Percentiles rank a stretch among this genome's conserved stretches.
These are phyloP conservation scores for Rhinopomastus cyanomelas DNA, from an alignment of 2,113 vertebrate species.

Conservation along the genomic window DNA sequence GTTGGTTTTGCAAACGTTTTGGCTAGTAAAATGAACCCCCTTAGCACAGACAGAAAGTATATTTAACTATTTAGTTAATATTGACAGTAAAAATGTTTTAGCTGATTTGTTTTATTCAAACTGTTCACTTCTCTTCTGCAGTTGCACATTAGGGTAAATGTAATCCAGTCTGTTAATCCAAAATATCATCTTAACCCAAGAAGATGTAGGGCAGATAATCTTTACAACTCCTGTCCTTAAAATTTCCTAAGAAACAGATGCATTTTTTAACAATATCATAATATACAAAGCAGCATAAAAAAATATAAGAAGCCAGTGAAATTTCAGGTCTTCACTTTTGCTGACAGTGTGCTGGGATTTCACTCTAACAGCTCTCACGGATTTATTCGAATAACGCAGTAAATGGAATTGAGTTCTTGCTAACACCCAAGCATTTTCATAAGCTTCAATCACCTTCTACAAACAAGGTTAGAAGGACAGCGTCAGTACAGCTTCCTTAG, in stretches of 20 bases:
- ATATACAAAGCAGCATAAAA: not conserved
- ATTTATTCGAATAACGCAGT: conserved; percentile 6
- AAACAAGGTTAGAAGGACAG: not conserved
- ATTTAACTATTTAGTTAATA: not conserved
- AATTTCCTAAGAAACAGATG: not conserved
- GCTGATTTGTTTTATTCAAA: not conserved
- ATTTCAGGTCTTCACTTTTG: not conserved
- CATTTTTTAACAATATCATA: not conserved
- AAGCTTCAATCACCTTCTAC: not conserved
- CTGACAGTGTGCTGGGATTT: not conserved
- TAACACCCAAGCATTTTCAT: not conserved
- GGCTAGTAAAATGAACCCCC: not conserved
- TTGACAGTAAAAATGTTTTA: not conserved
- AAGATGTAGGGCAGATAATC: not conserved
- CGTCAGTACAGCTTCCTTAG: not conserved
- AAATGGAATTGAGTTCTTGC: not conserved
- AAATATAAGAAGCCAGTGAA: not conserved
- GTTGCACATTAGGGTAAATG: not conserved
- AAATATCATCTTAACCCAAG: not conserved
- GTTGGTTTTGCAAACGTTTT: not conserved
- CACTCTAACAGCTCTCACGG: not conserved
- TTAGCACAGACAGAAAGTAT: not conserved
- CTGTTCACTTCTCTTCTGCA: not conserved
- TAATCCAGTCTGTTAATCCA: not conserved
- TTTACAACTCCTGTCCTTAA: not conserved